phyloP scores from a whole-genome alignment of 2,797 vertebrate genomes.

The Geotrypetes seraphini region DNA sequence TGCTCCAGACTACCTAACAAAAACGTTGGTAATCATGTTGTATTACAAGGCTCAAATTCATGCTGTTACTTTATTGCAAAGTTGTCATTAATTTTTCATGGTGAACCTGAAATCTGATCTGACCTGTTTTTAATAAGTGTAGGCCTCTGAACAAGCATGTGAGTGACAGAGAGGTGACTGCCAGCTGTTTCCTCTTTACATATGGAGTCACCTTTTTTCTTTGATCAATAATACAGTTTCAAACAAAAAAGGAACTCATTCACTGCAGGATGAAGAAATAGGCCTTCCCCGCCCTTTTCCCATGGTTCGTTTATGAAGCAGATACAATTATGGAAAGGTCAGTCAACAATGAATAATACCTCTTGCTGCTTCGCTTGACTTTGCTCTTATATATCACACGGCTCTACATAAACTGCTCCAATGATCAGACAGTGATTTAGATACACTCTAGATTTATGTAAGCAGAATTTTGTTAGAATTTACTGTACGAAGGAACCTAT shows the following conservation, averaged over 20 bases:
- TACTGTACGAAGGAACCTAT: no score
- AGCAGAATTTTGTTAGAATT: no score
- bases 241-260: constrained; percentile 38
- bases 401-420: rapidly evolving
- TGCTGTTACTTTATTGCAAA: constrained; percentile 52
- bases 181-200: constrained; percentile 48
- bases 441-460: no score
- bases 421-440: rapidly evolving
- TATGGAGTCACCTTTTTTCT: constrained; percentile 32
- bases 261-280: constrained; percentile 29
- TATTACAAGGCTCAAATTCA: constrained; percentile 61
- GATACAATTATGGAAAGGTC: constrained; percentile 37
- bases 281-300: constrained; percentile 6
- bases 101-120: constrained; percentile 63
- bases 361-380: constrained; percentile 1
- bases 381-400: not conserved
- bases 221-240: constrained; percentile 56
- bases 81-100: constrained; percentile 75
- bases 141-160: constrained; percentile 23
- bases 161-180: constrained; percentile 39
- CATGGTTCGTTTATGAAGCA: constrained; percentile 29
- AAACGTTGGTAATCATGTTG: constrained; percentile 55
- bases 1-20: constrained; percentile 53
- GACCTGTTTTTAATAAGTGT: constrained; percentile 62
- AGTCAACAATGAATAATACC: constrained; percentile 17